Conservation (phyloP, 2,113 vertebrate species). For the Arvicanthis niloticus region DNA sequence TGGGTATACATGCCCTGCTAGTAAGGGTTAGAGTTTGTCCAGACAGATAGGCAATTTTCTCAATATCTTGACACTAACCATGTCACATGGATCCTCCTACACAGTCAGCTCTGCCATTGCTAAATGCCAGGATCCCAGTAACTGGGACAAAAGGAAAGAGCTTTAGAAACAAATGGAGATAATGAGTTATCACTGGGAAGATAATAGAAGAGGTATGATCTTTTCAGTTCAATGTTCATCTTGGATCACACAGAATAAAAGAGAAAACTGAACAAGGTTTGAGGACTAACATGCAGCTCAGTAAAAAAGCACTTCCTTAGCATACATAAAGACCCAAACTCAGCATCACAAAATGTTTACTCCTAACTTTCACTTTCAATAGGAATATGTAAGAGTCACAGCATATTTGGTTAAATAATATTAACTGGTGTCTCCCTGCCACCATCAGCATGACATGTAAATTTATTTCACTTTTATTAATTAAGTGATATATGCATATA, state of each 20-base stretch:
- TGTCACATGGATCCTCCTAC: neutral
- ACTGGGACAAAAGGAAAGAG: neutral
- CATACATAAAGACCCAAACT: neutral
- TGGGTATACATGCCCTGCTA: neutral
- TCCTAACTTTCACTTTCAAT: neutral
- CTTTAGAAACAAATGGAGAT: neutral
- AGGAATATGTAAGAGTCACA: neutral
- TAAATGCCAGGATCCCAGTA: neutral
- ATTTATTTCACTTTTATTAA: neutral
- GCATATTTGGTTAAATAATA: neutral
- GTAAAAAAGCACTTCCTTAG: neutral
- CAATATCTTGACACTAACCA: neutral
- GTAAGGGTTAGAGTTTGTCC: neutral
- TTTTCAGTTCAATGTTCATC: neutral
- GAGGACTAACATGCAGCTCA: neutral
- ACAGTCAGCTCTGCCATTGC: neutral
- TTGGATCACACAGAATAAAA: neutral
- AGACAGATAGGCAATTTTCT: neutral
- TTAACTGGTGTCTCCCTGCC: too few species aligned
- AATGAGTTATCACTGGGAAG: neutral
- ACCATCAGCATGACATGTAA: neutral
- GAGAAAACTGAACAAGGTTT: neutral
- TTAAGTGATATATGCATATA: neutral
- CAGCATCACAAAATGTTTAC: neutral
- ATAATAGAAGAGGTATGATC: fast-evolving